phyloP scores from a whole-genome alignment of 2,797 vertebrate species.

The Melanogrammus aeglefinus region DNA sequence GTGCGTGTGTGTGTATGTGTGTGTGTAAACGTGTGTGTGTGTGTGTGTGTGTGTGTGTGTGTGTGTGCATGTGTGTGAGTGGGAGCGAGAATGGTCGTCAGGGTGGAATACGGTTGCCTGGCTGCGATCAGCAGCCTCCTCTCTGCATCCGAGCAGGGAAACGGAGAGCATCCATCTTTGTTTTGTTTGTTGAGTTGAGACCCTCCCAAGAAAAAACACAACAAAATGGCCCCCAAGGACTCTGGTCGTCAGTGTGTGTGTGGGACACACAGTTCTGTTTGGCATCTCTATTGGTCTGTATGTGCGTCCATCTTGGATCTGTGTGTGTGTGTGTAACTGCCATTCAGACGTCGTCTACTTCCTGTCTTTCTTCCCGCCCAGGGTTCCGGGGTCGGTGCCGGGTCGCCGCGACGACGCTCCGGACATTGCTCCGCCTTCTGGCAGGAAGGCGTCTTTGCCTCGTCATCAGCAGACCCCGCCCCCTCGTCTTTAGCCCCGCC shows the following conservation, averaged over 20 bases:
- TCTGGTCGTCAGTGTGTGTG: conserved; percentile 63
- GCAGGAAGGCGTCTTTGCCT: not conserved
- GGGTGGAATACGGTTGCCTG: conserved; percentile 13
- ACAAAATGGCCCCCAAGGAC: conserved; percentile 45
- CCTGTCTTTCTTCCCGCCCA: not conserved
- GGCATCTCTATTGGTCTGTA: not conserved
- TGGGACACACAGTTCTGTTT: not conserved
- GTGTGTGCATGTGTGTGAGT: too few relatives aligned
- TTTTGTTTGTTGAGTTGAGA: conserved; percentile 30
- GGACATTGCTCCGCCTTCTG: not conserved
- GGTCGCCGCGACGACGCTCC: too few relatives aligned
- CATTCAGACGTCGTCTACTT: not conserved
- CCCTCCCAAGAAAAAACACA: too few relatives aligned
- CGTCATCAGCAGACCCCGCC: too few relatives aligned
- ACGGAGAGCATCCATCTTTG: conserved; percentile 25
- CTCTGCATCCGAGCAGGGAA: not conserved
- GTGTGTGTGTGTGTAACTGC: conserved; percentile 45
- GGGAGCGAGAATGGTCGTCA: not conserved
- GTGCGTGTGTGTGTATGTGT: too few relatives aligned
- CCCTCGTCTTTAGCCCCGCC: not conserved
- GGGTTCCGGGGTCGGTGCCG: not conserved
- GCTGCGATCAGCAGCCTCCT: conserved; percentile 4
- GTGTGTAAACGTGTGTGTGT: too few relatives aligned
- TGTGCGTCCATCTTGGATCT: conserved; percentile 34
- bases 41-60: too few relatives aligned